phyloP scores from a whole-genome alignment of 2,888 invertebrate species.

The Desoria tigrina region DNA sequence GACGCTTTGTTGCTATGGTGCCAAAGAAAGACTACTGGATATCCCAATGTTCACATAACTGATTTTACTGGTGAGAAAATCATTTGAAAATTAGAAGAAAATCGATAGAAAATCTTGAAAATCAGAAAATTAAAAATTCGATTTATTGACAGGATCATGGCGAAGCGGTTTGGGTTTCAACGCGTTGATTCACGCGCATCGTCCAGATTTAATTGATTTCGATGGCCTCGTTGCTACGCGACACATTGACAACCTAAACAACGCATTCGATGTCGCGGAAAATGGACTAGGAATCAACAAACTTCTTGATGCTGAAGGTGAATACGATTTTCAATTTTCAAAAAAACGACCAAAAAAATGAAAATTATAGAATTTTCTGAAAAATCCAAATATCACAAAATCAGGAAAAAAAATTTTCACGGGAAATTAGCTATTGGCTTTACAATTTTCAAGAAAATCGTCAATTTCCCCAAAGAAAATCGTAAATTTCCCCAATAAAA shows the following conservation, averaged over 20 bases:
- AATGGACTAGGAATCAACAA: constrained; percentile 88
- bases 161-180: constrained; percentile 95
- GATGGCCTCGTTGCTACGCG: constrained; percentile 73
- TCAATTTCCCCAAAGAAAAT: no score
- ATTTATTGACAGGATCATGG: constrained; percentile 86
- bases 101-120: no score
- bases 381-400: no score
- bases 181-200: constrained; percentile 95
- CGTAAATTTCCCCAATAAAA: no score
- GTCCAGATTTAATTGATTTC: constrained; percentile 93
- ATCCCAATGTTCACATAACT: constrained; percentile 81
- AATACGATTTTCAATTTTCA: constrained; percentile 80
- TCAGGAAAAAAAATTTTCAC: no score
- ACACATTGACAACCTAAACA: constrained; percentile 93
- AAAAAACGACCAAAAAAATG: no score
- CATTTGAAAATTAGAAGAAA: no score
- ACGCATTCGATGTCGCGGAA: constrained; percentile 95
- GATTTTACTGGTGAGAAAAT: constrained; percentile 70
- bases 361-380: no score
- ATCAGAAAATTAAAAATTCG: no score
- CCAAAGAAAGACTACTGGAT: constrained; percentile 95
- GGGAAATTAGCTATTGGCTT: constrained; percentile 73
- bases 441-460: no score
- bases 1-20: constrained; percentile 98
- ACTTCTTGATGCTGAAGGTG: constrained; percentile 91